A percentile compares a stretch with the other conserved stretches of the same genome.
Evolutionary conservation across 2,113 vertebrate species (phyloP).

Genomic region (Numida meleagris): DNA sequence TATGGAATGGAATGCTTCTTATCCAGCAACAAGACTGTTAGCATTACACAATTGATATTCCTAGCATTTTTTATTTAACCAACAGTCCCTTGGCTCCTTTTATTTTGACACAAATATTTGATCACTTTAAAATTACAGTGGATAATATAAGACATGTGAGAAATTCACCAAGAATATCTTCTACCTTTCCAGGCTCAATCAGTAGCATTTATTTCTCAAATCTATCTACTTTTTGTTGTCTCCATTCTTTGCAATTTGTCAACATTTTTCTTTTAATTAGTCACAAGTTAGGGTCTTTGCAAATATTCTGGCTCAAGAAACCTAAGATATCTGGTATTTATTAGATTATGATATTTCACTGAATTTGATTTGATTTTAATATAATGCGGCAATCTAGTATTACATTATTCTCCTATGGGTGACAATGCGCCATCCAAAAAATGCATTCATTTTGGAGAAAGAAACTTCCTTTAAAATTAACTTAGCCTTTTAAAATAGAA

Average conservation of each 20-base stretch:
- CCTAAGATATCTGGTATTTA: conserved; percentile 52
- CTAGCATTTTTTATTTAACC: neutral
- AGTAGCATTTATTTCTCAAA: neutral
- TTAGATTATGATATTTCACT: conserved; percentile 38
- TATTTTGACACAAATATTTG: neutral
- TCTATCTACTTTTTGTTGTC: neutral
- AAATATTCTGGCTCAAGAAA: conserved; percentile 31
- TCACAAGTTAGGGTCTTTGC: conserved; percentile 28
- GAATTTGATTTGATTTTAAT: conserved; percentile 55
- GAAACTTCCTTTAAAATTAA: neutral
- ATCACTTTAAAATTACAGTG: neutral
- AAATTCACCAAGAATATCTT: neutral
- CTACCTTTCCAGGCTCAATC: neutral
- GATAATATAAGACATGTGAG: neutral
- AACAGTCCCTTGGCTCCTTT: neutral
- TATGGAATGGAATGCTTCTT: neutral
- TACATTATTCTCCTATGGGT: neutral
- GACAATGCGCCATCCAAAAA: neutral
- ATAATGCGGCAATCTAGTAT: conserved; percentile 43
- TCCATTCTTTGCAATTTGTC: neutral
- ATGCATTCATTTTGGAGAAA: neutral
- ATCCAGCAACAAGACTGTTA: neutral
- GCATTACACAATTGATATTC: neutral
- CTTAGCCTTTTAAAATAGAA: neutral
- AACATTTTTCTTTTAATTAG: conserved; percentile 31